Evolutionary conservation across 1,140 invertebrate genomes (phyloP), one percentile per base, ranked within the genome.

Genomic region (Zaprionus kolodkinae): DNA sequence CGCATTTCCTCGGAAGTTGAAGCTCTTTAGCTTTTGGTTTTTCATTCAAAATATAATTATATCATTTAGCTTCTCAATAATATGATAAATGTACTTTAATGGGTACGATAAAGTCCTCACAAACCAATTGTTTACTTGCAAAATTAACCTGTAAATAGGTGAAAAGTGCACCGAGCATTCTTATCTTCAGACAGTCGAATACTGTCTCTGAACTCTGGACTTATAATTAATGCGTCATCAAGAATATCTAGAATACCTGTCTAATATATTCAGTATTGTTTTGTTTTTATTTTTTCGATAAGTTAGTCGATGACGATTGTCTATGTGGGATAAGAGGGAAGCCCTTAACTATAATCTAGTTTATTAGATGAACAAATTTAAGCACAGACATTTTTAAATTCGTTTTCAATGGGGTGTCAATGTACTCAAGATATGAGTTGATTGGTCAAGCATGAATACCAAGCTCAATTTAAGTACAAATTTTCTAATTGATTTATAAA

Each of bases 211-310:
- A 21, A 50, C 45, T 43, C n/a, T 48, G 27, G 15, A 33, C 36
- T 40, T 6, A 2, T 63, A 63, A 35, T 43, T 40, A 45, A 36
- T 63, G 67, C 38, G 59, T 69, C 66, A 69, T 68, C n/a, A 30
- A 13, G 30, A 52, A 30, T 21, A 43, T 21, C 5, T 30, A 33
- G 25, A 21, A 21, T 21, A 21, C 2, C 21, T 21, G 21, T 10
- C 45, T 13, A 43, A 63, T 15, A 52, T 25, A 40, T n/a, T 62
- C 0, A 6, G 27, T 11, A 38, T 50, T 30, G 21, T 54, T 54
- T 52, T 25, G n/a, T 9, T 36, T 66, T 9, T 43, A 0, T 56
- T 50, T 35, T 48, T 30, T 63, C 25, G 38, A 27, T 35, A 27
- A 36, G 35, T n/a, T 52, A 25, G 27, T 30, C 48, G 1, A 36